Base-by-base conservation (phyloP, 2,113 vertebrate species). In the Brachyhypopomus occidentalis region DNA sequence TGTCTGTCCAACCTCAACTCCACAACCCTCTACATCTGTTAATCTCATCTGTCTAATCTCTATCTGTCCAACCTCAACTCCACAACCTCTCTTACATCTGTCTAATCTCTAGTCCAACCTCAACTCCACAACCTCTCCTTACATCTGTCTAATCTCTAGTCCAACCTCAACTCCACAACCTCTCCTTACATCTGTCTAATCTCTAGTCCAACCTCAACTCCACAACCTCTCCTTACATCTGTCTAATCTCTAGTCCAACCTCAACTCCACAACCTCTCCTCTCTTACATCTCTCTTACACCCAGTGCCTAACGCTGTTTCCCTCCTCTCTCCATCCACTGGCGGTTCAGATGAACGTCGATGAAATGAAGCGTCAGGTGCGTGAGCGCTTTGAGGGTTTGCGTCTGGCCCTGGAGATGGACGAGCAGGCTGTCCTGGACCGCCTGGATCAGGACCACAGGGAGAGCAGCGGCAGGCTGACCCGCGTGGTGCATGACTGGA, bases 391-490 rank as follows among this genome's bases (percentile, higher is more conserved):
- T 4, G 90, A 93, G 27, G 81, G 30, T 77, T 88, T 93, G 83
- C 86, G 58, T 0, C 5, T 78, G 0, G 72, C 79, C 27, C 85
- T 94, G 75, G 83, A 84, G 48, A 86, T 71, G 75, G 93, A 93
- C 0, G 91, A 94, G 80, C 84, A 82, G 64, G 75, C 59, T 0
- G 87, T 87, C 0, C 36, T 90, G 72, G 89, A 91, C 78, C 81
- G 85, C n/a, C 87, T 94, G 84, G 92, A 93, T 41, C 83, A 90
- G 85, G 92, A 94, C 77, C 80, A 88, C 36, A 87, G 87, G 36
- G 84, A 59, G 75, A 92, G 88, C 76, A 82, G 86, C 74, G 83
- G 88, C 66, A 90, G 69, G 27, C 74, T 94, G 30, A 89, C 90
- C 82, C 87, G 91, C 73, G 86, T 93, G 17, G 58, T 90, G 25